phyloP scores from a whole-genome alignment of 2,888 invertebrate genomes.

The Selenia dentaria region DNA sequence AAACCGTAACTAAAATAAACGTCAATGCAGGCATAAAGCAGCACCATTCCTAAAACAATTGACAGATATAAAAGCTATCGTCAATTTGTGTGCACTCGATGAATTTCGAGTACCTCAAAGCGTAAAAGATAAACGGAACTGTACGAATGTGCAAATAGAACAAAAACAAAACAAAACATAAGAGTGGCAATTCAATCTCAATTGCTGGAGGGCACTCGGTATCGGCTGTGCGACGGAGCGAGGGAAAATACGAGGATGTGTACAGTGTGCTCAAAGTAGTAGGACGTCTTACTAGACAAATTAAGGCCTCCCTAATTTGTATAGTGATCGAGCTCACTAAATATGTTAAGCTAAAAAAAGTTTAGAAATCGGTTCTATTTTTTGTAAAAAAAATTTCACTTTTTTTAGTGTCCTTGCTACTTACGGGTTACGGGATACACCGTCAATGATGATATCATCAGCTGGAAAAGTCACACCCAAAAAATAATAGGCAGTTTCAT shows the following conservation, averaged over 20 bases:
- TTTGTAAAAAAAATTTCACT: no score
- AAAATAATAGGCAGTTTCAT: no score
- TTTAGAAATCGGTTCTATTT: no score
- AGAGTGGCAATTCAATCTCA: conserved; percentile 18
- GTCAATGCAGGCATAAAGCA: neutral
- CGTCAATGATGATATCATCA: no score
- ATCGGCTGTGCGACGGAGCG: conserved; percentile 7
- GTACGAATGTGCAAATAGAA: conserved; percentile 20
- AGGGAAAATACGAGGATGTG: neutral
- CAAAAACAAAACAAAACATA: conserved; percentile 17
- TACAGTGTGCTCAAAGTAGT: neutral
- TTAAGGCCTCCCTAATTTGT: no score
- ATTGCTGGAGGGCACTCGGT: conserved; percentile 14
- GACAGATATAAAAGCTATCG: neutral
- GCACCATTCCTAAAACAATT: neutral
- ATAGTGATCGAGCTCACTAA: no score
- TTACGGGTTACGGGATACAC: no score
- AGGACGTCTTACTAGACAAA: no score
- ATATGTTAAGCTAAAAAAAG: no score
- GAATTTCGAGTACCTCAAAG: conserved; percentile 24
- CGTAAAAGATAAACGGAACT: conserved; percentile 22
- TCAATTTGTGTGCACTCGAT: conserved; percentile 12
- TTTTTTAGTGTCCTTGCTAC: no score
- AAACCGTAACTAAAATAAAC: neutral
- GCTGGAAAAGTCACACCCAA: no score